phyloP scores from a whole-genome alignment of 2,113 vertebrate species.

The Myrmecophaga tridactyla region DNA sequence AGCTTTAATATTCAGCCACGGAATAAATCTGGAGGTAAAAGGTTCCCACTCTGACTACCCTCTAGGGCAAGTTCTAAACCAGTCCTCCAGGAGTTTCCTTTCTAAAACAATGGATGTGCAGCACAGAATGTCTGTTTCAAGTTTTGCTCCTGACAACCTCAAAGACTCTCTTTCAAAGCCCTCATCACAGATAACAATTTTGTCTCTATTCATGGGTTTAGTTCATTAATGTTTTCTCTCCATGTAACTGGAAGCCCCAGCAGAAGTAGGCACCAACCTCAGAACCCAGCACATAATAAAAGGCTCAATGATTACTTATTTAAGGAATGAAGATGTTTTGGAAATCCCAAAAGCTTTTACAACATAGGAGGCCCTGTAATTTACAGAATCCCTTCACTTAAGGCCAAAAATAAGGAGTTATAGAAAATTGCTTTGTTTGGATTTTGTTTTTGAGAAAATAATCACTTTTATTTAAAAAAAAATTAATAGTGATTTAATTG shows the following conservation, averaged over 20 bases:
- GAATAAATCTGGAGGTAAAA: neutral
- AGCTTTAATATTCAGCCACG: neutral
- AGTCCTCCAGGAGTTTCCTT: neutral
- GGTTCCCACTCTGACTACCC: neutral
- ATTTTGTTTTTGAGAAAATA: conserved; percentile 2
- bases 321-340: neutral
- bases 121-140: neutral
- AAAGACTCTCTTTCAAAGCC: neutral
- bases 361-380: neutral
- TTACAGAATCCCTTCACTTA: neutral
- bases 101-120: neutral
- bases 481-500: neutral
- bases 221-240: neutral
- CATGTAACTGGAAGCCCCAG: too few species aligned
- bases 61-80: too few species aligned
- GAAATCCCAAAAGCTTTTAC: neutral
- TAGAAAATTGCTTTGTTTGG: neutral
- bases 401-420: neutral
- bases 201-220: fast-evolving
- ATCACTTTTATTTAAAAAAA: neutral
- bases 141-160: neutral
- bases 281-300: neutral
- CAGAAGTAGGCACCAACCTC: neutral
- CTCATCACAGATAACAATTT: neutral
- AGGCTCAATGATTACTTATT: neutral